Base-by-base conservation (phyloP, 2,113 vertebrate genomes). In the Pelmatolapia mariae region DNA sequence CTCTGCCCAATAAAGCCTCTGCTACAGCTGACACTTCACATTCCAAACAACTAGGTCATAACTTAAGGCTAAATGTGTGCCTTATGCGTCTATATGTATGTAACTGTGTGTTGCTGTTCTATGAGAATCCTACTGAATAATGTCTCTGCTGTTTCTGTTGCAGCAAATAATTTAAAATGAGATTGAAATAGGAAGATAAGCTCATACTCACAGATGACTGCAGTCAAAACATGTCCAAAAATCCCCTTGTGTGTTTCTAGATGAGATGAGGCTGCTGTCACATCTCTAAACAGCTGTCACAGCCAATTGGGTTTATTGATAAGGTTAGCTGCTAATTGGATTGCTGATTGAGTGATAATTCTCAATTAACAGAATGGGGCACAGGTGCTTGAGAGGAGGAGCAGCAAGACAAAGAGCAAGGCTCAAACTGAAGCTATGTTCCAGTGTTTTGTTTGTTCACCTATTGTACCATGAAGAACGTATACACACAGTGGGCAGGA, bases 1-100 rank as follows among this genome's bases (percentile, higher is more conserved):
- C 89, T 87, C 88, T 71, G 85, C 92, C 94, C 91, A 92, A 94
- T 95, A 94, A 93, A 92, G 89, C 87, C 87, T 87, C 89, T 83
- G 45, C 90, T 89, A 66, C 89, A 91, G 90, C 94, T 95, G 92
- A 95, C 94, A 95, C 92, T 94, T 95, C 92, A 71, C 91, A 94
- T 92, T 89, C 87, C 85, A 94, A 89, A 94, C 93, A 97, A 95
- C 84, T 96, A 93, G 96, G 95, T 95, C 95, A 96, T 89, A 89
- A 93, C 94, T 94, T 85, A 76, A 86, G 94, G 95, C 93, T 91
- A 87, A 89, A 90, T 89, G 86, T 93, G 91, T 82, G 79, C 66
- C 78, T 80, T 66, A 36, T 81, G 81, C 52, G 45, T 78, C 54
- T 85, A 40, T 87, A 85, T 84, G 53, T 93, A 38, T 19, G 13